phyloP scores from a whole-genome alignment of 2,113 vertebrate species.

The Sebastes schlegelii region DNA sequence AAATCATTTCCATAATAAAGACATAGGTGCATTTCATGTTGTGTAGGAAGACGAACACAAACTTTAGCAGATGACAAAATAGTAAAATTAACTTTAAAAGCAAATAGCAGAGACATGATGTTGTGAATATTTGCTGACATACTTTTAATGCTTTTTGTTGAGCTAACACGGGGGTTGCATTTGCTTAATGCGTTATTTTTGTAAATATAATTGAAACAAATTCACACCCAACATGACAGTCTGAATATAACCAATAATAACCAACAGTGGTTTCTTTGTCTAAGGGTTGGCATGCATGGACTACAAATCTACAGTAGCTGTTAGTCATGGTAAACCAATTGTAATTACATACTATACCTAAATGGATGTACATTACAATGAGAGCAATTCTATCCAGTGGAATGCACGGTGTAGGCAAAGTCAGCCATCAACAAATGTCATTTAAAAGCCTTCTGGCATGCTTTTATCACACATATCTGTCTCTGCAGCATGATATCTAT shows the following conservation, averaged over 20 bases:
- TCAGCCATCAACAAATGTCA: slow-evolving; percentile 5
- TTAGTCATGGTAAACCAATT: slow-evolving; percentile 12
- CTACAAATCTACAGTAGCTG: neutral
- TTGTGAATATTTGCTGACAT: neutral
- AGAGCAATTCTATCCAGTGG: slow-evolving; percentile 15
- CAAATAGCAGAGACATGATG: neutral
- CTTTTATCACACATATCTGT: slow-evolving; percentile 7
- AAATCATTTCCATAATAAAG: slow-evolving; percentile 22
- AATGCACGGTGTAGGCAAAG: neutral
- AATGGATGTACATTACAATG: neutral
- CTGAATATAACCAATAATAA: neutral
- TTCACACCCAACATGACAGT: neutral
- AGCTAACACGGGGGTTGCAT: neutral
- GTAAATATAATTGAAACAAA: neutral
- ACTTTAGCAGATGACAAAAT: neutral
- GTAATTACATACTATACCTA: slow-evolving; percentile 20
- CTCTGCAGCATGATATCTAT: slow-evolving; percentile 11
- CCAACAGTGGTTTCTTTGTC: neutral
- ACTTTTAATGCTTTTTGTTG: neutral
- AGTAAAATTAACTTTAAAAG: neutral
- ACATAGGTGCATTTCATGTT: slow-evolving; percentile 1
- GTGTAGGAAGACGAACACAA: neutral
- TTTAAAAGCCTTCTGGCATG: slow-evolving; percentile 14
- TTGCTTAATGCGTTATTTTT: neutral
- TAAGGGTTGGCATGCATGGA: neutral